Evolutionary conservation across 2,113 vertebrate genomes (phyloP).

Genomic region (Callospermophilus lateralis): DNA sequence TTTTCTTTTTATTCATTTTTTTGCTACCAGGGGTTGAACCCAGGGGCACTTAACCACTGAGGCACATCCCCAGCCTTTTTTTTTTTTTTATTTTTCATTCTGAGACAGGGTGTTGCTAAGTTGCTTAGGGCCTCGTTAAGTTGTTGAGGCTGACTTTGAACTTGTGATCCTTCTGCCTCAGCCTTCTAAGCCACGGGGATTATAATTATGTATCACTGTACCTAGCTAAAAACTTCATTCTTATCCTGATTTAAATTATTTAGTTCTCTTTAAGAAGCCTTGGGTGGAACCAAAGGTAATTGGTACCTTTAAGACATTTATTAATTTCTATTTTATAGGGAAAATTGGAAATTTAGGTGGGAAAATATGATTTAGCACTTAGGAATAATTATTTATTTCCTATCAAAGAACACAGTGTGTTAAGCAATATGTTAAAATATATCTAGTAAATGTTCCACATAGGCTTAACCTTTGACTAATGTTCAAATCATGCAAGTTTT

Average conservation of each 20-base stretch:
- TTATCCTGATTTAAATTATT: neutral
- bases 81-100: too few species aligned
- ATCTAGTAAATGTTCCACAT: neutral
- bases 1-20: too few species aligned
- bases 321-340: neutral
- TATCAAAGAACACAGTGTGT: neutral
- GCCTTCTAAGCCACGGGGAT: too few species aligned
- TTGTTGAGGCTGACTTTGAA: too few species aligned
- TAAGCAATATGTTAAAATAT: neutral
- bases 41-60: too few species aligned
- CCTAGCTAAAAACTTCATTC: neutral
- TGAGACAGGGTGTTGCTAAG: too few species aligned
- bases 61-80: too few species aligned
- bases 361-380: neutral
- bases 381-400: conserved; percentile 15
- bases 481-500: neutral
- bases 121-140: too few species aligned
- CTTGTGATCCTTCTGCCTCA: too few species aligned
- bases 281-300: neutral
- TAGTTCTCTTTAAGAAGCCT: neutral
- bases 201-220: too few species aligned
- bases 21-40: too few species aligned
- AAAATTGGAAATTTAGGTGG: neutral
- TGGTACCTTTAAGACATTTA: conserved; percentile 5
- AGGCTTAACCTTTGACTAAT: neutral